Conservation (phyloP, 2,797 vertebrate genomes). For the Antrozous pallidus region DNA sequence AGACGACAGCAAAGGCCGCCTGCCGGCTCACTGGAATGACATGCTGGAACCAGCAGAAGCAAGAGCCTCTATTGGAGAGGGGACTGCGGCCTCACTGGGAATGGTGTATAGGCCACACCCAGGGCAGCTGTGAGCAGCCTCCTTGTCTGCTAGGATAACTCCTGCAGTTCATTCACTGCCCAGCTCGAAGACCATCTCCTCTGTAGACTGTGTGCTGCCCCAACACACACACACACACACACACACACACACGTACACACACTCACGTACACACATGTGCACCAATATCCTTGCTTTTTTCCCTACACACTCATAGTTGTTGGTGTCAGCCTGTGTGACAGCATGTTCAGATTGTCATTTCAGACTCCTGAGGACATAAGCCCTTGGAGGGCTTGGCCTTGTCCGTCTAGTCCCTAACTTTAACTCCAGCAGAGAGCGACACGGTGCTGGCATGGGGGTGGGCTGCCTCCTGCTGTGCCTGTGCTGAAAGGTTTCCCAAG, state of each 20-base stretch:
- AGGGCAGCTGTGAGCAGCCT: not conserved
- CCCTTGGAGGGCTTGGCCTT: not conserved
- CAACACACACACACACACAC: too few species aligned
- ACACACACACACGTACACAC: too few species aligned
- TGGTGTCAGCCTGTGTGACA: not conserved
- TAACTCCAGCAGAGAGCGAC: not conserved
- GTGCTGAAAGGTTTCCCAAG: not conserved
- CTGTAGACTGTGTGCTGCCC: not conserved
- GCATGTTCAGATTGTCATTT: not conserved
- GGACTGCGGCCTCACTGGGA: not conserved
- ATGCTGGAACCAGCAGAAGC: not conserved
- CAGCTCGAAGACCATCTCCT: not conserved
- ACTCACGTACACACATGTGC: rapidly evolving
- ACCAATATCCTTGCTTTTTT: not conserved
- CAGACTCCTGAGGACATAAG: not conserved
- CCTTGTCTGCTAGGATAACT: not conserved
- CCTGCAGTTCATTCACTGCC: not conserved
- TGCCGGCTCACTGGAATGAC: not conserved
- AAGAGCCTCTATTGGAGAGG: not conserved
- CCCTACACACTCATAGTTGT: not conserved
- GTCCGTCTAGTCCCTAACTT: not conserved
- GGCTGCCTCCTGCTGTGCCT: not conserved
- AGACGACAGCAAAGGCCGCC: not conserved
- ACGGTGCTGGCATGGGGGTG: not conserved
- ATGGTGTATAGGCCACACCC: rapidly evolving